Conservation (phyloP, 2,797 vertebrate genomes). For the Kryptopterus vitreolus region DNA sequence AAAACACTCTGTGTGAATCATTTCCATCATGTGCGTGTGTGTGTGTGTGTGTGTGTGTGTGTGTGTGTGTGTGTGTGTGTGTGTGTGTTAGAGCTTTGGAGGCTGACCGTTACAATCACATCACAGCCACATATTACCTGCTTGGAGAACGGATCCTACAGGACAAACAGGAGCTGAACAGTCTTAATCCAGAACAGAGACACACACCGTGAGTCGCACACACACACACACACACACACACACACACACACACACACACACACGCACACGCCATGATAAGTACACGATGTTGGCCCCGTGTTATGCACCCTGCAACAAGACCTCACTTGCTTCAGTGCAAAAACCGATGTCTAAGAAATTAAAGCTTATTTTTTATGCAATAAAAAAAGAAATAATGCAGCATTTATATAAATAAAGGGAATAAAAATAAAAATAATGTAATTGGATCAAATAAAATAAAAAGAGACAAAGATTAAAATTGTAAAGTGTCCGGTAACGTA, state of each 20-base stretch:
- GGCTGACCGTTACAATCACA: constrained; percentile 73
- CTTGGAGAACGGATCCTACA: constrained; percentile 73
- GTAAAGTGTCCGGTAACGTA: no score
- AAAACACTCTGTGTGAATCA: not conserved
- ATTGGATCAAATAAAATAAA: no score
- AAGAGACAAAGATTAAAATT: no score
- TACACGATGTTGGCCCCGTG: not conserved
- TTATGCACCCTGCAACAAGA: no score
- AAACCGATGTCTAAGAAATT: no score
- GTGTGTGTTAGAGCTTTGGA: constrained; percentile 67
- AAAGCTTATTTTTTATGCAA: no score
- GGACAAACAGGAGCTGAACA: constrained; percentile 71
- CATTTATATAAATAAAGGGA: no score
- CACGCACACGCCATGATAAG: not conserved
- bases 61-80: constrained; percentile 8
- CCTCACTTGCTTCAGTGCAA: no score
- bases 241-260: constrained; percentile 8
- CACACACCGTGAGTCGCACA: constrained; percentile 36
- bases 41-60: constrained; percentile 33
- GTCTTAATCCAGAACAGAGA: constrained; percentile 57
- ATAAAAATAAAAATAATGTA: no score
- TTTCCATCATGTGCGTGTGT: constrained; percentile 25
- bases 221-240: not conserved
- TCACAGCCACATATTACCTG: constrained; percentile 77
- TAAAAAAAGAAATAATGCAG: no score